Percentiles rank a stretch among this genome's conserved stretches.
Conservation (phyloP, 35 echinoderm and acorn worm genomes). For the Strongylocentrotus purpuratus region DNA sequence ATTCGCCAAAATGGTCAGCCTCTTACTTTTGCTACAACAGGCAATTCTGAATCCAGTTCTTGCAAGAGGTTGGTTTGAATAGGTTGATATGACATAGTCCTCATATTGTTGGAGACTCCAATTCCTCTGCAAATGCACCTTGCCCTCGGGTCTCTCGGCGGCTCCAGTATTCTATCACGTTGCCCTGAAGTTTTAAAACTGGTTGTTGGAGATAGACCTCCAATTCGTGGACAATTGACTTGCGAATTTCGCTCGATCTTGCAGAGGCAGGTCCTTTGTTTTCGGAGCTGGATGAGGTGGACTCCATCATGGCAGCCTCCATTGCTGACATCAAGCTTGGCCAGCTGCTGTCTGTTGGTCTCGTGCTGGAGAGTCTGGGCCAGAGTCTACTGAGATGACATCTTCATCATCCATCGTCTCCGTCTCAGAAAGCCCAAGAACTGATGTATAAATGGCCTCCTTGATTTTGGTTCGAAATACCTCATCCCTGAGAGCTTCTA, state of each 20-base stretch:
- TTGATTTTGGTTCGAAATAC: neutral
- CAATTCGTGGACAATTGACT: neutral
- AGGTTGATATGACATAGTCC: too few relatives aligned
- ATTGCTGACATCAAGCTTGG: neutral
- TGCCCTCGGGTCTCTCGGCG: neutral
- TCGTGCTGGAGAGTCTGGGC: neutral
- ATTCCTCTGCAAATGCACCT: too few relatives aligned
- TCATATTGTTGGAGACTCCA: too few relatives aligned
- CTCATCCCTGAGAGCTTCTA: neutral
- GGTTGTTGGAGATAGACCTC: slow-evolving; percentile 3
- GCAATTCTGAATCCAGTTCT: too few relatives aligned
- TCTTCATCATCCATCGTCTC: neutral
- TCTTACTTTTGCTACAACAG: too few relatives aligned
- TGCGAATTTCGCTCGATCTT: neutral
- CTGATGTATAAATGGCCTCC: neutral
- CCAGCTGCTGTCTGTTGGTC: neutral
- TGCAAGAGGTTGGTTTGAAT: too few relatives aligned
- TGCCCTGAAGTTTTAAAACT: neutral
- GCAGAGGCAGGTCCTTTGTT: neutral
- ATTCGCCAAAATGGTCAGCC: too few relatives aligned
- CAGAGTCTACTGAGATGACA: neutral
- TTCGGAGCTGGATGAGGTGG: neutral
- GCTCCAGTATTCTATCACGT: neutral
- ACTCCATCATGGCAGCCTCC: neutral
- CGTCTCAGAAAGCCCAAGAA: neutral